A percentile compares a stretch with the other conserved stretches of the same genome.
Evolutionary conservation across 2,888 invertebrate species (phyloP).

Genomic region (Dorcus hopei): DNA sequence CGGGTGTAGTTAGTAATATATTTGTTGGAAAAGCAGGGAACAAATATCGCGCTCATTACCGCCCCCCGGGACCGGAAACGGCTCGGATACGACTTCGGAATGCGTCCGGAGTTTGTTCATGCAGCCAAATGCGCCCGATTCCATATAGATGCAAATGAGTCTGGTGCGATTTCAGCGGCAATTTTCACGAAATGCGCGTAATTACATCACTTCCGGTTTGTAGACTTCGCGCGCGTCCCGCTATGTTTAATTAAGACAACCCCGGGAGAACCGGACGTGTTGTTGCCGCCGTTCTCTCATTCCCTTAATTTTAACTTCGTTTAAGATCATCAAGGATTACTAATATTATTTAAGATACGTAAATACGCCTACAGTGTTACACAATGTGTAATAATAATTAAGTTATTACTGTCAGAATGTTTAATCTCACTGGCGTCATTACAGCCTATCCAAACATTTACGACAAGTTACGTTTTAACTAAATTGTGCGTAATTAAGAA

Average conservation of each 20-base stretch:
- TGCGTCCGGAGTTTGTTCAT: conserved; percentile 33
- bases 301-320: conserved; percentile 3
- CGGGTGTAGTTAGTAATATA: conserved; percentile 7
- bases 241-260: conserved; percentile 30
- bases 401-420: too few relatives aligned
- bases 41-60: conserved; percentile 28
- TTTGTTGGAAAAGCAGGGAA: conserved; percentile 2
- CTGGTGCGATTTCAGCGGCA: conserved; percentile 34
- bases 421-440: too few relatives aligned
- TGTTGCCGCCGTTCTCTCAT: neutral
- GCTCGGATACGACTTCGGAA: conserved; percentile 29
- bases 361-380: neutral
- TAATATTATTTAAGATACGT: neutral
- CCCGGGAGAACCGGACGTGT: conserved; percentile 5
- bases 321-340: neutral
- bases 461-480: too few relatives aligned
- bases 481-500: too few relatives aligned
- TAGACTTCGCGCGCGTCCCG: conserved; percentile 24
- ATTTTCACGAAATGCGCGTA: conserved; percentile 41
- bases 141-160: conserved; percentile 9
- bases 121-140: conserved; percentile 22
- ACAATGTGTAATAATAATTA: neutral
- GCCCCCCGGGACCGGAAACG: conserved; percentile 29
- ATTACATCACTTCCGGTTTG: conserved; percentile 39
- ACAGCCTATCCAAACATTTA: too few relatives aligned